Evolutionary conservation across 2,797 vertebrate genomes (phyloP).

Genomic region (Ptychobarbus kaznakovi): DNA sequence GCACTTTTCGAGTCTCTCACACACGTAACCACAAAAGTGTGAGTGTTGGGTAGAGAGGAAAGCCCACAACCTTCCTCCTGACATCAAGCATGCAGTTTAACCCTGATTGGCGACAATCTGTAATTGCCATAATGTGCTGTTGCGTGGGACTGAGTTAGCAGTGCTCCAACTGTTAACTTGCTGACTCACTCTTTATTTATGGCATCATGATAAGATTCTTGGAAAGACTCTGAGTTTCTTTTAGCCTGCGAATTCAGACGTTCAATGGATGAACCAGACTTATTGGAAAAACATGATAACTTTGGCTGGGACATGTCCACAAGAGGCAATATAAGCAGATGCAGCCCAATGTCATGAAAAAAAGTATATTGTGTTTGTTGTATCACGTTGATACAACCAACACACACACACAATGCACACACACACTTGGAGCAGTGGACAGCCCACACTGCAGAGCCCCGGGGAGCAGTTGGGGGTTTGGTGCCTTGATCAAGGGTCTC

Average conservation of each 20-base stretch:
- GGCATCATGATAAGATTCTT: slow-evolving; percentile 12
- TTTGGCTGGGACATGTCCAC: background rate
- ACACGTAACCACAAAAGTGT: background rate
- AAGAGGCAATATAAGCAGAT: background rate
- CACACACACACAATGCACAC: no score
- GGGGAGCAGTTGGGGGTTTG: no score
- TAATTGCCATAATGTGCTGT: slow-evolving; percentile 22
- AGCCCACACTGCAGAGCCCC: no score
- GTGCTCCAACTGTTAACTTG: slow-evolving; percentile 20
- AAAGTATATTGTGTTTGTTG: background rate
- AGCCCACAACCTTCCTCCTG: slow-evolving; percentile 3
- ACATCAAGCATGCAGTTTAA: slow-evolving; percentile 36
- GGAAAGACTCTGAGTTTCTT: background rate
- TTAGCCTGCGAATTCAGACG: background rate
- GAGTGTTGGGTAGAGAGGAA: background rate
- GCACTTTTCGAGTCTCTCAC: background rate
- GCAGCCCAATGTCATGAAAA: background rate
- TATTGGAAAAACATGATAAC: background rate
- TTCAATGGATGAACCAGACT: background rate
- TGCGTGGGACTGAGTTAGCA: slow-evolving; percentile 18
- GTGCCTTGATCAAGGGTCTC: no score
- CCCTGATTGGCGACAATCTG: slow-evolving; percentile 44
- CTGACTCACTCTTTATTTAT: slow-evolving; percentile 55
- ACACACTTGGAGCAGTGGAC: no score
- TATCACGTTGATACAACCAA: no score